Conservation (phyloP, 2,113 vertebrate genomes). For the Rutilus rutilus region DNA sequence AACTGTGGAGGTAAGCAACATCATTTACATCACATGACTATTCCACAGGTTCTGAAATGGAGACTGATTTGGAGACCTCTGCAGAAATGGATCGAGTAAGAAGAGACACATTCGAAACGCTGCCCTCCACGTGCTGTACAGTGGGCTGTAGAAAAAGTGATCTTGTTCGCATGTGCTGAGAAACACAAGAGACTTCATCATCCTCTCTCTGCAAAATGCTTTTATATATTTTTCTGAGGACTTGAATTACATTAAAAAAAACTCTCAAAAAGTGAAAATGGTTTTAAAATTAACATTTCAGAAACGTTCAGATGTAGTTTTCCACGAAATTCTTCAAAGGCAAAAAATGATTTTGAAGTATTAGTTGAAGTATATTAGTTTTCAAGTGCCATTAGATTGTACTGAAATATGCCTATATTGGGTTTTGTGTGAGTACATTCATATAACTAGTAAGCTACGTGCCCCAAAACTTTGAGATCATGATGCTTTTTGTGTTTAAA, state of each 20-base stretch:
- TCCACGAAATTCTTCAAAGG: background rate
- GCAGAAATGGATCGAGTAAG: constrained; percentile 25
- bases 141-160: constrained; percentile 72
- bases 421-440: background rate
- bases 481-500: background rate
- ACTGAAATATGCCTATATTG: background rate
- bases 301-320: background rate
- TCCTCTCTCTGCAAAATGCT: background rate
- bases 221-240: background rate
- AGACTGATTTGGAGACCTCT: constrained; percentile 37
- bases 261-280: background rate
- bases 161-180: constrained; percentile 71
- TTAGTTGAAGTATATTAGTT: too few species aligned
- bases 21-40: background rate
- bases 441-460: background rate
- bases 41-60: constrained; percentile 50
- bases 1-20: background rate
- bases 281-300: background rate
- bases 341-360: background rate
- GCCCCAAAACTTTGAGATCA: background rate
- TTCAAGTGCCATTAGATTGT: background rate
- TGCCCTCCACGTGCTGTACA: constrained; percentile 69
- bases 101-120: constrained; percentile 59
- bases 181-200: background rate
- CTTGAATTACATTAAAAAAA: background rate